Conservation (phyloP, 1,140 invertebrate species). For the Acromyrmex heyeri region DNA sequence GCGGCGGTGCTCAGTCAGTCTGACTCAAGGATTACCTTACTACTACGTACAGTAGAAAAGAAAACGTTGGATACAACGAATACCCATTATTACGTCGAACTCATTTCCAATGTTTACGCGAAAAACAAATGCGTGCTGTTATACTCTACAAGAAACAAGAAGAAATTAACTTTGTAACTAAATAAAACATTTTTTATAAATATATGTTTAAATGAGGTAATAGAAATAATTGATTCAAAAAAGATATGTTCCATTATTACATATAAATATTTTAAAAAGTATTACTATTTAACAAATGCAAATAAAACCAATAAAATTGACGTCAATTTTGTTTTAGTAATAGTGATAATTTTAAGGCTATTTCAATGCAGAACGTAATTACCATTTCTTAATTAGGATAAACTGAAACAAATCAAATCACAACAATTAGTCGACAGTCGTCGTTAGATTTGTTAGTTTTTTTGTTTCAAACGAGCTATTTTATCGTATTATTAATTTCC, state of each 20-base stretch:
- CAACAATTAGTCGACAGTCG: too few species aligned
- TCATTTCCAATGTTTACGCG: conserved; percentile 7
- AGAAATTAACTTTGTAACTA: background rate
- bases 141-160: background rate
- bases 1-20: conserved; percentile 30
- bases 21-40: conserved; percentile 13
- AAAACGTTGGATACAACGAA: background rate
- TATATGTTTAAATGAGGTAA: background rate
- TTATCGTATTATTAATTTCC: too few species aligned
- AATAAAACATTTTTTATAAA: background rate
- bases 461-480: too few species aligned
- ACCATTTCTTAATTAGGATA: background rate
- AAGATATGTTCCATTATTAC: background rate
- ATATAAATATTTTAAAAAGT: background rate
- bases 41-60: background rate
- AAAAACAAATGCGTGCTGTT: background rate
- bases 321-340: too few species aligned
- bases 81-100: conserved; percentile 2
- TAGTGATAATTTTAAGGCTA: too few species aligned
- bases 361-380: background rate
- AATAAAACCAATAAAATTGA: background rate
- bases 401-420: too few species aligned
- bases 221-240: background rate
- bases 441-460: too few species aligned
- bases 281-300: background rate